These are phyloP conservation scores for Sepiola atlantica DNA, from an alignment of 2,888 invertebrate species.

Conservation along the genomic window DNA sequence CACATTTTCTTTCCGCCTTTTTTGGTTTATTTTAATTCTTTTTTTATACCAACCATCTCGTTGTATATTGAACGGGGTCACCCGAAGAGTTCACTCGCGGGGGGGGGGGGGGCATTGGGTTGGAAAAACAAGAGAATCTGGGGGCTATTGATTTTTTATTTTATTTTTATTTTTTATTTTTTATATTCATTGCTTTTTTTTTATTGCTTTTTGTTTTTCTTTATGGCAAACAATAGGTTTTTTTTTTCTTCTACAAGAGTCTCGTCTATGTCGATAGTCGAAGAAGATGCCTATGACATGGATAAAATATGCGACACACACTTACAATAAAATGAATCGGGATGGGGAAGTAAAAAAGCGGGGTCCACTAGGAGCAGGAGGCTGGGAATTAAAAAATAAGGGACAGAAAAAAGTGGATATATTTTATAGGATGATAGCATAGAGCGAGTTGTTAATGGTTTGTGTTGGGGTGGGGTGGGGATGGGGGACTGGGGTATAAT, in stretches of 20 bases:
- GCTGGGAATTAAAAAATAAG: neutral
- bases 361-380: neutral
- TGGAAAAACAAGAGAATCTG: neutral
- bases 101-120: neutral
- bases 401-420: neutral
- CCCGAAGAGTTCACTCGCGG: neutral
- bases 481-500: neutral
- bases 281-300: neutral
- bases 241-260: neutral
- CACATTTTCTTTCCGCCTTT: neutral
- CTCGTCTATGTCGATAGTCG: neutral
- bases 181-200: too few relatives aligned
- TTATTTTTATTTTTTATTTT: too few relatives aligned
- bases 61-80: neutral
- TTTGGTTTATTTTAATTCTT: neutral
- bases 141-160: neutral
- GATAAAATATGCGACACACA: neutral
- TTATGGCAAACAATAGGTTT: neutral
- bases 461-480: neutral
- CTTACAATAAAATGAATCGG: neutral
- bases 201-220: neutral
- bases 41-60: neutral
- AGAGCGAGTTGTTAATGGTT: neutral
- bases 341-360: neutral
- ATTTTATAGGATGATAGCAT: neutral